These are phyloP conservation scores for Polydesmus complanatus DNA, from an alignment of 2,888 invertebrate species.

Conservation along the genomic window DNA sequence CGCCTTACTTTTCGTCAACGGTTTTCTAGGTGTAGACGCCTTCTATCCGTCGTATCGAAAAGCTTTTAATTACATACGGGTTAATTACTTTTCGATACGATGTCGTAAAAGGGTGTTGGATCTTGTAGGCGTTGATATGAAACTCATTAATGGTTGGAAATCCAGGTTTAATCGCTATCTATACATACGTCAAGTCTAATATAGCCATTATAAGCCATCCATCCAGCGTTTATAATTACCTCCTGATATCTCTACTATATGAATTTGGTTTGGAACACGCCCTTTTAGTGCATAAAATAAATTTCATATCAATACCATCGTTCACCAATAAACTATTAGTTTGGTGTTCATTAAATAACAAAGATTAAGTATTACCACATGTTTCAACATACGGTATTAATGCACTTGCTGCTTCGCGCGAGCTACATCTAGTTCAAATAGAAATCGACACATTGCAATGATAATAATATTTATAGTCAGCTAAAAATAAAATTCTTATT, in stretches of 20 bases:
- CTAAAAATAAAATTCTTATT: too few species aligned
- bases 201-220: neutral
- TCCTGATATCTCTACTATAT: too few species aligned
- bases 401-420: too few species aligned
- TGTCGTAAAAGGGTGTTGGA: neutral
- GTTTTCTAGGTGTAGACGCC: too few species aligned
- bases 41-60: too few species aligned
- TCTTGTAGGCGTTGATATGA: neutral
- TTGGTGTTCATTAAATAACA: neutral
- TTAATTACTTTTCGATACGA: neutral
- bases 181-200: neutral
- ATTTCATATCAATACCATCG: neutral
- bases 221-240: neutral
- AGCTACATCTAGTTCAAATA: too few species aligned
- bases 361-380: too few species aligned
- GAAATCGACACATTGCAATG: too few species aligned
- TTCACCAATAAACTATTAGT: neutral
- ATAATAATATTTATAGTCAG: too few species aligned
- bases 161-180: neutral
- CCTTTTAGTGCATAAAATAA: neutral
- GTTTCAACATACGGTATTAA: too few species aligned
- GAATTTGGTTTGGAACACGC: neutral
- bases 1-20: too few species aligned
- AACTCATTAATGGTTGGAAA: neutral
- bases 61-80: neutral